These are phyloP conservation scores for Agrochola litura DNA, from an alignment of 2,888 invertebrate species.

Conservation along the genomic window DNA sequence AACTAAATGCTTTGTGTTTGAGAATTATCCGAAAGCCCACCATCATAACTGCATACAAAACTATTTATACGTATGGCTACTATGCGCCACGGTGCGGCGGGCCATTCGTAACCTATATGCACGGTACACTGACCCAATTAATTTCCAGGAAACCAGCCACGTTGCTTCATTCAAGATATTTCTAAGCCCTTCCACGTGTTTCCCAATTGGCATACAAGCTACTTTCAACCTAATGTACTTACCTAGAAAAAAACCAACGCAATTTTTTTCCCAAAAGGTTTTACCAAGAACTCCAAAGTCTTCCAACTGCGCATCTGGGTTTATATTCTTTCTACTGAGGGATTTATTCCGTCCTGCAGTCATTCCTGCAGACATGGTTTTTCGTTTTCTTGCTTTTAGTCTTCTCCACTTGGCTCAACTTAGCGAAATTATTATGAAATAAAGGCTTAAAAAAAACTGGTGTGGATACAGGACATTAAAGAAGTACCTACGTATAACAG, in stretches of 20 bases:
- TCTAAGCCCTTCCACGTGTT: conserved; percentile 9
- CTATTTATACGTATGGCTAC: conserved; percentile 3
- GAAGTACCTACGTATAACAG: background rate
- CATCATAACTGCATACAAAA: conserved; percentile 9
- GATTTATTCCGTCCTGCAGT: too few species aligned
- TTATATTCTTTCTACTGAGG: background rate
- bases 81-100: conserved; percentile 1
- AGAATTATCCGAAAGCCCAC: background rate
- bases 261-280: background rate
- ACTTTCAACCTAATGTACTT: background rate
- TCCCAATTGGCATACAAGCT: background rate
- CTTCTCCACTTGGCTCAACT: background rate
- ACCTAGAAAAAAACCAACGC: background rate
- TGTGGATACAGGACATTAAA: too few species aligned
- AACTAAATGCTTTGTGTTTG: background rate
- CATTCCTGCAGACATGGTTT: background rate
- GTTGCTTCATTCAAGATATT: conserved; percentile 26
- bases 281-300: background rate
- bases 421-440: background rate
- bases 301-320: too few species aligned
- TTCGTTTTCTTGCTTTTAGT: background rate
- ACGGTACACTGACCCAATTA: conserved; percentile 33
- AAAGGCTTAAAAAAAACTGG: too few species aligned
- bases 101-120: conserved; percentile 13
- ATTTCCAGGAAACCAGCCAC: conserved; percentile 15